Evolutionary conservation across 2,888 invertebrate species (phyloP), one percentile per base, ranked within the genome.

Genomic region (Temnothorax ravouxi): DNA sequence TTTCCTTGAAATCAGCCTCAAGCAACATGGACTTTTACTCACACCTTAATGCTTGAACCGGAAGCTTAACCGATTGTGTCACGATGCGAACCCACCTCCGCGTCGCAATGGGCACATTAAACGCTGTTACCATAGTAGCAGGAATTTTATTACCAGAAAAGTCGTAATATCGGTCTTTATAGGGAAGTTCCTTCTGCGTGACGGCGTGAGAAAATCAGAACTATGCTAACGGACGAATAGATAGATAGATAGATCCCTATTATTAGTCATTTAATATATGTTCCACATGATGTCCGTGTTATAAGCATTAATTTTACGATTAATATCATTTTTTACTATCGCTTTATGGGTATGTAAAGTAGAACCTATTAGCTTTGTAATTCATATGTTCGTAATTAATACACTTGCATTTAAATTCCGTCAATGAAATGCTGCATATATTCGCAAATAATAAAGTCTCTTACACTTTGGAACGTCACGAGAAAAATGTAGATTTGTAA

Each of bases 91-190:
- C 6, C 75, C 64, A n/a, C 84, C 88, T 86, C 82, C 76, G 64
- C 84, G 67, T 85, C 81, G 79, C 81, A 59, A 62, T 79, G 75
- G 86, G 86, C 88, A 88, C 90, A 91, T 92, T 91, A 92, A 91
- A 89, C 84, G 87, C 79, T 90, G 90, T 89, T 91, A 88, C 88
- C 89, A 92, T 92, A 90, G 87, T 88, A 90, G 85, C 89, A 76
- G 66, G 62, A 86, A 89, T 91, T 91, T 92, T 92, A 92, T 92
- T 89, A 85, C 85, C 62, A 77, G 76, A 15, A 67, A 76, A 52
- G 79, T 85, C 85, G 83, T 84, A 84, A 56, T 59, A 83, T 77
- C 75, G 79, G 79, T 89, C 86, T 86, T 50, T 69, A 44, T 54
- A 41, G 75, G 25, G 62, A 34, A 67, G 11, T 76, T 34, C 15